A percentile compares a stretch with the other conserved stretches of the same genome.
phyloP scores from a whole-genome alignment of 2,113 vertebrate species.

The Meles meles region DNA sequence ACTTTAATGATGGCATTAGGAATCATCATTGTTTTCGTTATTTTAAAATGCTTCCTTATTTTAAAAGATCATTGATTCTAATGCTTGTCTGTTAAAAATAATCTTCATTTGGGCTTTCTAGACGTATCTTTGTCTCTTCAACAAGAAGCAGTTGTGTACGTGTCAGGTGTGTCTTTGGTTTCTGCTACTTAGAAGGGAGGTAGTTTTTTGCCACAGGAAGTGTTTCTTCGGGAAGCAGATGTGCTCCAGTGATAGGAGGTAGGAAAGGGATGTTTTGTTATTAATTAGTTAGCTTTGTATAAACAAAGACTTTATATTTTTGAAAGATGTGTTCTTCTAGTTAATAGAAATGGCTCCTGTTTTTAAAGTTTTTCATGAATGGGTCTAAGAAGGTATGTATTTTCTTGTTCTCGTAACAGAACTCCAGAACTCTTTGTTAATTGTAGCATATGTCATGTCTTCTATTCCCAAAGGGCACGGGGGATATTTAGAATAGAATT shows the following conservation, averaged over 20 bases:
- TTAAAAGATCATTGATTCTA: background rate
- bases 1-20: background rate
- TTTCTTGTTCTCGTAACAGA: background rate
- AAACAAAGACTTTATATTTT: conserved; percentile 80
- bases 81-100: background rate
- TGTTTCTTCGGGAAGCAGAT: conserved; percentile 83
- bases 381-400: background rate
- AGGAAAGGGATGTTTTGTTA: conserved; percentile 84
- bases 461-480: background rate
- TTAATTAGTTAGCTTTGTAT: conserved; percentile 80
- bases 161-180: conserved; percentile 77
- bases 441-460: background rate
- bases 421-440: conserved; percentile 1
- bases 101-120: background rate
- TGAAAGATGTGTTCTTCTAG: conserved; percentile 67
- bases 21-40: background rate
- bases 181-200: conserved; percentile 57
- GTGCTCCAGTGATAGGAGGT: conserved; percentile 80
- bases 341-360: conserved; percentile 73
- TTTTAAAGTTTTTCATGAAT: conserved; percentile 51
- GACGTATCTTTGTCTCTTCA: background rate
- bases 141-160: background rate
- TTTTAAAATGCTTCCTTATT: background rate
- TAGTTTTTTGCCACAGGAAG: conserved; percentile 79
- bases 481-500: background rate